Percentiles rank a stretch among this genome's conserved stretches.
These are phyloP conservation scores for Phataginus tetradactyla DNA, from an alignment of 2,797 vertebrate species.

Conservation along the genomic window DNA sequence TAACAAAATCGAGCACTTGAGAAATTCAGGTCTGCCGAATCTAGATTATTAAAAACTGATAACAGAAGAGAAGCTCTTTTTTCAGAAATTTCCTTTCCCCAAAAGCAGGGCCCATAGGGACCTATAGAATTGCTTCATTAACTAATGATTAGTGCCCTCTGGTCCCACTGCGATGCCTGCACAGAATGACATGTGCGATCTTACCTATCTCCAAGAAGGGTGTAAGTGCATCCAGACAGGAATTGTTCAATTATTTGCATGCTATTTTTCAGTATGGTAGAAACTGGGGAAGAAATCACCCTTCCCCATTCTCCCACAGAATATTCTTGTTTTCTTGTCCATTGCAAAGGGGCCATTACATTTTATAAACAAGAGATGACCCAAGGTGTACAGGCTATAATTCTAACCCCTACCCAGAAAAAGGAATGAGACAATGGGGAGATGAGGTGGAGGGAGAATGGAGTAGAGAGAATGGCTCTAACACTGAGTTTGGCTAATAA, in stretches of 20 bases:
- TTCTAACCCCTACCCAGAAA: background rate
- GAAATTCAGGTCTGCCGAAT: background rate
- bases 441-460: background rate
- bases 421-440: background rate
- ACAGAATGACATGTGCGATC: constrained; percentile 10
- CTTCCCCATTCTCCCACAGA: background rate
- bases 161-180: background rate
- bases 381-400: background rate
- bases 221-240: background rate
- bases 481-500: background rate
- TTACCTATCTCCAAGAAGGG: background rate
- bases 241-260: background rate
- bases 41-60: constrained; percentile 43
- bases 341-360: background rate
- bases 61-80: background rate
- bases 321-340: background rate
- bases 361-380: background rate
- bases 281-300: background rate
- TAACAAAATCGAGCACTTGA: background rate
- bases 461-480: background rate
- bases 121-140: constrained; percentile 41
- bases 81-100: constrained; percentile 38
- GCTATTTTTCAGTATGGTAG: background rate
- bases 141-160: constrained; percentile 58
- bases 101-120: background rate